Conservation (phyloP, 2,888 invertebrate species). For the Acronicta leporina region DNA sequence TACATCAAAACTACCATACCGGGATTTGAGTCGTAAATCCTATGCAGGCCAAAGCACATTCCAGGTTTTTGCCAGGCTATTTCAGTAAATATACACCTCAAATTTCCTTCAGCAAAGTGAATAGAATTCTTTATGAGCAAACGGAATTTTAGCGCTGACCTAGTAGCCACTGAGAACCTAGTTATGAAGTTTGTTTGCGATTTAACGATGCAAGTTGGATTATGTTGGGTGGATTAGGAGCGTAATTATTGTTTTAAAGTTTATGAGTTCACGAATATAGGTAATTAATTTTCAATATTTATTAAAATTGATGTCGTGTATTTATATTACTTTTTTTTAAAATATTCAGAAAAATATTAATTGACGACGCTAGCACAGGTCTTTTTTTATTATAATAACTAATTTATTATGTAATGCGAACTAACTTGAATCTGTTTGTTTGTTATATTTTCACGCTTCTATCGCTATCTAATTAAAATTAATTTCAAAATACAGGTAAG, state of each 20-base stretch:
- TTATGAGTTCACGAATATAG: not conserved
- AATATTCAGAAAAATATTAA: too few relatives aligned
- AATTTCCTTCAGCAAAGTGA: slow-evolving; percentile 41
- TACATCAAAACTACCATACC: slow-evolving; percentile 28
- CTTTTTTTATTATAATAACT: too few relatives aligned
- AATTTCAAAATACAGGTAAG: too few relatives aligned
- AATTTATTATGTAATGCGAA: too few relatives aligned
- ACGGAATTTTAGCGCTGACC: slow-evolving; percentile 41
- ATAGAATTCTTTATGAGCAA: slow-evolving; percentile 52
- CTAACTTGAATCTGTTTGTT: too few relatives aligned
- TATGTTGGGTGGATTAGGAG: not conserved
- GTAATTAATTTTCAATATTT: too few relatives aligned
- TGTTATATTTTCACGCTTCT: too few relatives aligned
- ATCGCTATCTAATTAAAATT: too few relatives aligned
- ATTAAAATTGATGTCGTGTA: too few relatives aligned
- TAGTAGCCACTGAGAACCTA: slow-evolving; percentile 28
- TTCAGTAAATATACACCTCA: slow-evolving; percentile 15
- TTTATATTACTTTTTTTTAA: too few relatives aligned
- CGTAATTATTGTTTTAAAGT: not conserved
- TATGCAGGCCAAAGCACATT: slow-evolving; percentile 40
- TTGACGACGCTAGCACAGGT: too few relatives aligned
- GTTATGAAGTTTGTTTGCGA: slow-evolving; percentile 32
- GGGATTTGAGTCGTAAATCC: slow-evolving; percentile 29
- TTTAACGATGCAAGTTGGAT: slow-evolving; percentile 8
- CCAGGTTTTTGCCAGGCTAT: slow-evolving; percentile 21